Evolutionary conservation across 2,888 invertebrate genomes (phyloP).

Genomic region (Terebella lapidaria): DNA sequence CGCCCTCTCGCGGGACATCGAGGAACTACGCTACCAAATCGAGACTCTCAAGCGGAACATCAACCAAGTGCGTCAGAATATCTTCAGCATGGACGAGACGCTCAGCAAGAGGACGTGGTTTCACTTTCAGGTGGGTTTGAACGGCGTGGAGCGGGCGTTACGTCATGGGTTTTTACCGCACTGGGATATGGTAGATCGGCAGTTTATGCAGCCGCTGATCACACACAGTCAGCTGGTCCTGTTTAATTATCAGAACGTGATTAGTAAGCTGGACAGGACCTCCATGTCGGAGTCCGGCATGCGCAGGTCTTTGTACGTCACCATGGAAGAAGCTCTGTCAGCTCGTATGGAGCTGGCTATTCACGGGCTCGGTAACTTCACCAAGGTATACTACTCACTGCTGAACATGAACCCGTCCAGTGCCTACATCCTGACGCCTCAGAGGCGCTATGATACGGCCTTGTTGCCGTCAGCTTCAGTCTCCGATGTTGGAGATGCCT

Average conservation of each 20-base stretch:
- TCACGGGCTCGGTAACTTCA: conserved; percentile 18
- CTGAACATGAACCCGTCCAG: conserved; percentile 12
- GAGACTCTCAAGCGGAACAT: not conserved
- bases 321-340: conserved; percentile 12
- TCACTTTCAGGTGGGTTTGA: not conserved
- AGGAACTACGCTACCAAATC: too few species aligned
- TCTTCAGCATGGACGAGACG: not conserved
- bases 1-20: not conserved
- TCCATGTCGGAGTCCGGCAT: conserved; percentile 9
- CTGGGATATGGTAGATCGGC: not conserved
- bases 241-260: not conserved
- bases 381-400: conserved; percentile 15
- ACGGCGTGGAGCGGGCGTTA: not conserved
- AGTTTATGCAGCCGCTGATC: not conserved
- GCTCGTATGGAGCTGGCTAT: conserved; percentile 14
- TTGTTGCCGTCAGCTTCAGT: conserved; percentile 14
- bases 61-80: not conserved
- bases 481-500: not conserved
- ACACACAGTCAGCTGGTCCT: not conserved
- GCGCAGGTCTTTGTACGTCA: conserved; percentile 16
- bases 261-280: conserved; percentile 12
- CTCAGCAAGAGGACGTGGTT: not conserved
- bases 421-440: conserved; percentile 11
- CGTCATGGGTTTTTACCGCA: not conserved
- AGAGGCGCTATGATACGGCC: conserved; percentile 17